Percentiles rank a stretch among this genome's conserved stretches.
Conservation (phyloP, 2,888 invertebrate genomes). For the Lasioglossum vierecki region DNA sequence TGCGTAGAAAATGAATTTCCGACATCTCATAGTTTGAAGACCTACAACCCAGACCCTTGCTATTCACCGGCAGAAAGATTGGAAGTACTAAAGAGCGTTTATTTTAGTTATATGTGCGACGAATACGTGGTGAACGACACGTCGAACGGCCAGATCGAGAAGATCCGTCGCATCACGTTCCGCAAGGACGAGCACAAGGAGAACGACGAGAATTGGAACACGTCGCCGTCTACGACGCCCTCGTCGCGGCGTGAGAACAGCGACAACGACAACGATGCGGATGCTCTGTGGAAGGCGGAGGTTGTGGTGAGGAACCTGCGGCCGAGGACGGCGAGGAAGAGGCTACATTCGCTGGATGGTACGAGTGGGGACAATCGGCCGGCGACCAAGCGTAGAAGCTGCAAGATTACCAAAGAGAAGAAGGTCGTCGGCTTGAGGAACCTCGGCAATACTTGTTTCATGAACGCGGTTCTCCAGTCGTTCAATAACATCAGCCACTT, state of each 20-base stretch:
- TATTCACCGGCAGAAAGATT: background rate
- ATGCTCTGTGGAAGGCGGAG: conserved; percentile 83
- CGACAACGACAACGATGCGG: conserved; percentile 81
- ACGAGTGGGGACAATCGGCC: conserved; percentile 85
- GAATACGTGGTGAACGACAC: conserved; percentile 91
- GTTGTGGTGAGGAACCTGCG: conserved; percentile 86
- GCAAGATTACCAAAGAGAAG: conserved; percentile 86
- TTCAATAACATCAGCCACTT: conserved; percentile 94
- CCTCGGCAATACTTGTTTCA: conserved; percentile 94
- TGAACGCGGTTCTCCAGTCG: conserved; percentile 94
- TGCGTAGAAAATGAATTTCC: background rate
- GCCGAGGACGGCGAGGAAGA: conserved; percentile 87
- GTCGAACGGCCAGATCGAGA: conserved; percentile 85
- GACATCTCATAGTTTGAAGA: background rate
- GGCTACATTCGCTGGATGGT: conserved; percentile 86
- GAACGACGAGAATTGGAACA: conserved; percentile 80
- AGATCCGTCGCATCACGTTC: conserved; percentile 84
- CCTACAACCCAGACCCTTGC: background rate
- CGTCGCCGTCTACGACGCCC: conserved; percentile 76
- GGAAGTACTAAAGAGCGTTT: background rate
- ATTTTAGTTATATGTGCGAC: conserved; percentile 91
- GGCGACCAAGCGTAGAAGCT: conserved; percentile 77
- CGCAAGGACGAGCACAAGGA: conserved; percentile 80
- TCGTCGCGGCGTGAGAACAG: conserved; percentile 76
- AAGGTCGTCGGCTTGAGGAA: conserved; percentile 91